Conservation (phyloP, 2,113 vertebrate genomes). For the Caretta caretta region DNA sequence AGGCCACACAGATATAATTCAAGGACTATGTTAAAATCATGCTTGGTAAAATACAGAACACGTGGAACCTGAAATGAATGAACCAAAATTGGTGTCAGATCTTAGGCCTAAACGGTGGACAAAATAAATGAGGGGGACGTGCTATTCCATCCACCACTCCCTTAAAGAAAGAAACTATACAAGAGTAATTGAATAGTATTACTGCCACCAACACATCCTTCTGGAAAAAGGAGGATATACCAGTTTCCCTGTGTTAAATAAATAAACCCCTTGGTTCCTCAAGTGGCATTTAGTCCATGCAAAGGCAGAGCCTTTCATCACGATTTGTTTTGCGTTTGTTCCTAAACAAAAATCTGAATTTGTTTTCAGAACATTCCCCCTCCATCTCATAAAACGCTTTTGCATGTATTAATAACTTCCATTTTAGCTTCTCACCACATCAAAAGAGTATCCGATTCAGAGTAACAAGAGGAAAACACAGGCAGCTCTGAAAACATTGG, state of each 20-base stretch:
- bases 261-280: background rate
- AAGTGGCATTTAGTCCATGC: background rate
- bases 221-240: background rate
- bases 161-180: constrained; percentile 44
- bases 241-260: background rate
- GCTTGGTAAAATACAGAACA: background rate
- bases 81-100: background rate
- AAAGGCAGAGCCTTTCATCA: background rate
- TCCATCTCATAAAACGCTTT: background rate
- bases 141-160: background rate
- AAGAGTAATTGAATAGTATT: constrained; percentile 69
- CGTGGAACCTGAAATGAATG: background rate
- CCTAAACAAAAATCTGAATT: background rate
- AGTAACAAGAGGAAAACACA: background rate
- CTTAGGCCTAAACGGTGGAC: background rate
- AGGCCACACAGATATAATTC: background rate
- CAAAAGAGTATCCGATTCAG: background rate
- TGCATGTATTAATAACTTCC: background rate
- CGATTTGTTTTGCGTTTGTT: background rate
- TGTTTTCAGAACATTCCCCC: background rate
- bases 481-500: background rate
- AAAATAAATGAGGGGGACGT: background rate
- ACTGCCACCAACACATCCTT: constrained; percentile 41
- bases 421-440: background rate
- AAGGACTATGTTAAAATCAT: background rate